A percentile compares a stretch with the other conserved stretches of the same genome.
Evolutionary conservation across 1,140 invertebrate genomes (phyloP).

Genomic region (Drosophila serrata): DNA sequence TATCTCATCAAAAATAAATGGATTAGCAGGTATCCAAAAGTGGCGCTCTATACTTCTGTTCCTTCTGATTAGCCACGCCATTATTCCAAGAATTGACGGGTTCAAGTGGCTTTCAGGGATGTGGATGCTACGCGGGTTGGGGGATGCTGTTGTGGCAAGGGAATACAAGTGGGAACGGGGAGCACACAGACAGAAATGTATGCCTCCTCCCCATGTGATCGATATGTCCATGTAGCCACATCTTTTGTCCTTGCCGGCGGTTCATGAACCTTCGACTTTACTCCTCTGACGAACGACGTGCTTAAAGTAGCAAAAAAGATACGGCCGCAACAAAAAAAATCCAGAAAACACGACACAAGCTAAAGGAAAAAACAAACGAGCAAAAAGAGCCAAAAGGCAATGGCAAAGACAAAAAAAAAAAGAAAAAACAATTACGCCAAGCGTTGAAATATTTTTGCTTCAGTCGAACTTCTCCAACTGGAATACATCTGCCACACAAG

Average conservation of each 20-base stretch:
- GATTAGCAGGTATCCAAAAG: conserved; percentile 1
- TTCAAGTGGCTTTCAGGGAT: conserved; percentile 33
- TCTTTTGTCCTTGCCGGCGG: conserved; percentile 74
- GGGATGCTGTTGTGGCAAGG: conserved; percentile 11
- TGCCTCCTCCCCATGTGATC: conserved; percentile 65
- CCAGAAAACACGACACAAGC: conserved; percentile 21
- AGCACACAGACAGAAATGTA: conserved; percentile 27
- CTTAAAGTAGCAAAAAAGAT: conserved; percentile 66
- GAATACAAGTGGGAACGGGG: conserved; percentile 34
- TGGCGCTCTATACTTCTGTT: neutral
- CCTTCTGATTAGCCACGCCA: neutral
- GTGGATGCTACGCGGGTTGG: neutral
- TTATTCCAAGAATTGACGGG: conserved; percentile 35
- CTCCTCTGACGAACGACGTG: conserved; percentile 68
- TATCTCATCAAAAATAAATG: neutral
- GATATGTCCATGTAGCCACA: conserved; percentile 47
- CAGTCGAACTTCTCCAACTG: conserved; percentile 24
- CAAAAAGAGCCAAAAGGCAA: conserved; percentile 11
- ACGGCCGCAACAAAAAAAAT: conserved; percentile 42
- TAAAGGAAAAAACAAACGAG: conserved; percentile 12
- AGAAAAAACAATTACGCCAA: conserved; percentile 52
- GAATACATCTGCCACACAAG: conserved; percentile 28
- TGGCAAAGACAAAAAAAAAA: conserved; percentile 36
- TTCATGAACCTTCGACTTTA: conserved; percentile 70
- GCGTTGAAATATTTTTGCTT: conserved; percentile 35